Evolutionary conservation across 2,888 invertebrate genomes (phyloP), one percentile per base, ranked within the genome.

Genomic region (Dyspetes luteomarginatus): DNA sequence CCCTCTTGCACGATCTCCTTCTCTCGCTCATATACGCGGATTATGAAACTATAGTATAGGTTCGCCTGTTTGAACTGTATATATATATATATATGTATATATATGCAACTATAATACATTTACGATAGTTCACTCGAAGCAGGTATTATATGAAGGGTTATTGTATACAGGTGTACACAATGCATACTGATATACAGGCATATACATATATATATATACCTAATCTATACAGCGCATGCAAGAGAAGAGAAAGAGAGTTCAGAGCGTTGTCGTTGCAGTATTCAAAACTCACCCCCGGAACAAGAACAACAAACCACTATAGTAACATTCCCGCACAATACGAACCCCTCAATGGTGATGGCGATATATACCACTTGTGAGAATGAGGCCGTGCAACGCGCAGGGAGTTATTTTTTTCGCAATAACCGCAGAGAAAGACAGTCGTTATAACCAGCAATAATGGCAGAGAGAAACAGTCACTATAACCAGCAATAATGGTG

Each of bases 321-420:
- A 55, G 69, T 69, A n/a, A 60, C 68, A 76, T 76, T 76, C 69
- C 68, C 62, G 45, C 12, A 69, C 76, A 55, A 56, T 71, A 48
- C 77, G 52, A 71, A 62, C 15, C 50, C 45, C 56, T 19, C 41
- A n/a, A 1, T 19, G 17, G 26, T 71, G 15, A 41, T 28, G 26
- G 36, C 69, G 22, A 64, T 69, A 64, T 62, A 24, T n/a, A n/a
- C n/a, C n/a, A n/a, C 15, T n/a, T 50, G 15, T 7, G 28, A 19
- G 60, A 55, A 52, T 52, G 62, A 52, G 36, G 36, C 36, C 50
- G 30, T 45, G 2, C 52, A 52, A 15, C 52, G 19, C n/a, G 15
- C n/a, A 17, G 17, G 48, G 22, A 19, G 28, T 9, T 36, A 19
- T 36, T 19, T 69, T 72, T 48, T 55, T 24, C 45, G 45, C 30